Percentiles rank a stretch among this genome's conserved stretches.
Conservation (phyloP, 2,797 vertebrate species). For the Iguana delicatissima region DNA sequence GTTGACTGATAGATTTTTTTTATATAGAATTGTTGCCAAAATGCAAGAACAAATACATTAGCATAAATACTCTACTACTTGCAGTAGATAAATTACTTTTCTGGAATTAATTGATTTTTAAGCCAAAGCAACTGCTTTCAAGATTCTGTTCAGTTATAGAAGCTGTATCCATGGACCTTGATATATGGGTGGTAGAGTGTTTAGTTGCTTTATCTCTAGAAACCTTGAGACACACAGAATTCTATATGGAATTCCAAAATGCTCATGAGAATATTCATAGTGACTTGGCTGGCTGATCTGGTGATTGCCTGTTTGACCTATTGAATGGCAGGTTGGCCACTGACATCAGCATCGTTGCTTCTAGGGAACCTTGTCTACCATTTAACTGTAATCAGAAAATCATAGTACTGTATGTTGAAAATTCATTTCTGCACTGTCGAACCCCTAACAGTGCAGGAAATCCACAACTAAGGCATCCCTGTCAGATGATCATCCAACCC, state of each 20-base stretch:
- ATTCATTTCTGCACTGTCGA: no score
- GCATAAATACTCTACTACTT: not conserved
- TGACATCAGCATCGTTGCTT: not conserved
- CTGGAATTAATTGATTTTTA: not conserved
- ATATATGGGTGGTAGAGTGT: not conserved
- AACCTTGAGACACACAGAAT: not conserved
- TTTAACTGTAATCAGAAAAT: no score
- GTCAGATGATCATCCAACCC: no score
- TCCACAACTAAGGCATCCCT: no score
- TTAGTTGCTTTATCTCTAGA: not conserved
- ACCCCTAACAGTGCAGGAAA: no score
- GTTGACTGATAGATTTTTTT: slow-evolving; percentile 1
- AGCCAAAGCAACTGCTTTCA: not conserved
- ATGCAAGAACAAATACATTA: slow-evolving; percentile 11
- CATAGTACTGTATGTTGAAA: no score
- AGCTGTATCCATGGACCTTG: not conserved
- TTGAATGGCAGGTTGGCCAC: not conserved
- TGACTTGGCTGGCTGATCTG: not conserved
- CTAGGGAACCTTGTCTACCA: not conserved
- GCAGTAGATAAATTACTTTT: not conserved
- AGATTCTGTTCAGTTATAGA: not conserved
- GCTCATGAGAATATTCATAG: not conserved
- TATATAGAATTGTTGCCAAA: not conserved
- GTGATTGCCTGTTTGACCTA: not conserved
- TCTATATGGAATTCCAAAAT: not conserved